These are phyloP conservation scores for Lucifuga dentata DNA, from an alignment of 2,113 vertebrate genomes.

Conservation along the genomic window DNA sequence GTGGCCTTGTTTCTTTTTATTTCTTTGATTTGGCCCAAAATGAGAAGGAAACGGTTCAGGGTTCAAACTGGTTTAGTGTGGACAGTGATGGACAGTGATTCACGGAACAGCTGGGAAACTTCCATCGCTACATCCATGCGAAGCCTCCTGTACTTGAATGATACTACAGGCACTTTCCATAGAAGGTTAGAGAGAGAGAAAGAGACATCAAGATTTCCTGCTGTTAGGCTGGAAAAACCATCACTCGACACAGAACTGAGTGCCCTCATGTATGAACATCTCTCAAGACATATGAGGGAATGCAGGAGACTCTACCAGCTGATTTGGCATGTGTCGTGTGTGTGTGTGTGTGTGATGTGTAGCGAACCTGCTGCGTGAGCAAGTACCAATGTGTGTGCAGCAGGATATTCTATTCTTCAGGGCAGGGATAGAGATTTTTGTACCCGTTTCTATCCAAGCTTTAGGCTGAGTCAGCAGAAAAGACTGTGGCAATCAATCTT, in stretches of 20 bases:
- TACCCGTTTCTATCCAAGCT: no score
- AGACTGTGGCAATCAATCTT: no score
- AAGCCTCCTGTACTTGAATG: neutral
- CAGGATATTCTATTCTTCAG: neutral
- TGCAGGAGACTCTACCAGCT: neutral
- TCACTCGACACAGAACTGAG: conserved; percentile 42
- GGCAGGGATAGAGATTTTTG: neutral
- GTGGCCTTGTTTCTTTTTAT: neutral
- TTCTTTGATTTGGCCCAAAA: neutral
- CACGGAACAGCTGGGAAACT: no score
- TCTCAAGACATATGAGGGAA: neutral
- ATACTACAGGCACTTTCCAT: conserved; percentile 8
- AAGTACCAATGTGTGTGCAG: neutral
- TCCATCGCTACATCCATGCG: no score
- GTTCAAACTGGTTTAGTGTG: no score
- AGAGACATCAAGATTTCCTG: conserved; percentile 25
- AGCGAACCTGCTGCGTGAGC: conserved; percentile 31
- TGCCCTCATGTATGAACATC: conserved; percentile 26
- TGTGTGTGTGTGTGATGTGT: conserved; percentile 18
- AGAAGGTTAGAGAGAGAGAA: conserved; percentile 23
- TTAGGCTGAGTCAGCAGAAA: neutral
- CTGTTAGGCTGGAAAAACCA: conserved; percentile 12
- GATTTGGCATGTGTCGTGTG: neutral
- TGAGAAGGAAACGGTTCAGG: no score
- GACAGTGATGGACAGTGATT: no score